A percentile compares a stretch with the other conserved stretches of the same genome.
Evolutionary conservation across 2,113 vertebrate species (phyloP).

Genomic region (Antechinus stuartii): DNA sequence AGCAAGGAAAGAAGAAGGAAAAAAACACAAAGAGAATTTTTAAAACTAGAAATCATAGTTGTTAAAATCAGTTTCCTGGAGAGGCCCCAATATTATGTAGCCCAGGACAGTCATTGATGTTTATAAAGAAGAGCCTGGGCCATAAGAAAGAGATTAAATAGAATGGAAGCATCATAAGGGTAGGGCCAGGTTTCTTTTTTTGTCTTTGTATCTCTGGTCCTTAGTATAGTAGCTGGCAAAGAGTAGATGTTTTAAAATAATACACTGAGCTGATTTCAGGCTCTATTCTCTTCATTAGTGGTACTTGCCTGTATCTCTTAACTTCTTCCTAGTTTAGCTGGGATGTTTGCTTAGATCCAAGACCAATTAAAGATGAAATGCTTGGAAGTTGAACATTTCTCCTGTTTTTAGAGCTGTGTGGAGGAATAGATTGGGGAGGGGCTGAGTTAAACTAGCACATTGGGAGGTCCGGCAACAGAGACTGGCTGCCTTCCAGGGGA

Average conservation of each 20-base stretch:
- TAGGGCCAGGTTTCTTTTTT: neutral
- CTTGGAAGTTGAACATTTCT: neutral
- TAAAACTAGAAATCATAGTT: neutral
- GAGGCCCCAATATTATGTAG: neutral
- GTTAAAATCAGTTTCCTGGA: neutral
- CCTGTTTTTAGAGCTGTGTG: neutral
- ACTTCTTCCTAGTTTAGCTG: neutral
- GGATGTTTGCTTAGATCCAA: neutral
- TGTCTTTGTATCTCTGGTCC: neutral
- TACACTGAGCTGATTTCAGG: neutral
- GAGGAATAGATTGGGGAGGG: neutral
- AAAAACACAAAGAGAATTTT: neutral
- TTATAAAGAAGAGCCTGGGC: neutral
- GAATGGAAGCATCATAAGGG: constrained; percentile 1
- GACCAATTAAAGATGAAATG: neutral
- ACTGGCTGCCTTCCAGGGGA: neutral
- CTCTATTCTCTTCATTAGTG: neutral
- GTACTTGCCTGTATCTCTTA: neutral
- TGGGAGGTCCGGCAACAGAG: neutral
- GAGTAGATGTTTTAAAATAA: neutral
- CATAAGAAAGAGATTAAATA: constrained; percentile 32
- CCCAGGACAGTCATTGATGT: neutral
- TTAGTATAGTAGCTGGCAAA: neutral
- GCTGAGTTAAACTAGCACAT: neutral
- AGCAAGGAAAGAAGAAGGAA: neutral